Base-by-base conservation (phyloP, 2,797 vertebrate genomes). In the Perdix hodgsoniae region DNA sequence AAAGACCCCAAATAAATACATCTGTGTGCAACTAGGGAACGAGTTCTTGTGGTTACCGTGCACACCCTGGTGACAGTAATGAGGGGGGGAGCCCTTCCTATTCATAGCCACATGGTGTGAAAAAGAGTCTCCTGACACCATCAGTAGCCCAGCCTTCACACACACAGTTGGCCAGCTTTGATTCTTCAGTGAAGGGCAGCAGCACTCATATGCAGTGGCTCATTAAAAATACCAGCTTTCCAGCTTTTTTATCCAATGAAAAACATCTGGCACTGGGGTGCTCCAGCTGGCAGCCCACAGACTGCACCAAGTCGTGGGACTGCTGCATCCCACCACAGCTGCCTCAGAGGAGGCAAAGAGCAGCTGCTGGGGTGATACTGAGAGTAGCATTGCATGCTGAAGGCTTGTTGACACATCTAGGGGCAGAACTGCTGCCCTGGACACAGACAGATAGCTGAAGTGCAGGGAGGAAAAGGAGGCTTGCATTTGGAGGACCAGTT, bases 201-300 rank as follows among this genome's bases (percentile, higher is more conserved):
- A 52, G 60, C 56, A 64, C 45, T 81, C 88, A 35, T 49, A 86
- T 35, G 74, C 23, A 82, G 71, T 35, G 54, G 44, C 57, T 92
- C 90, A 85, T 80, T 93, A 85, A 63, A 74, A 84, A 91, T 71
- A 90, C 50, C 88, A 94, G 65, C 84, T 80, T 60, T 81, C 75
- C 79, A 66, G 79, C 33, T 93, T 91, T 93, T 93, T 65, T 94
- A 92, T 94, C 82, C 92, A 94, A 87, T 94, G 95, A 91, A 92
- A 95, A 96, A 87, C 84, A 91, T 94, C 86, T 93, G 87, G 91
- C 74, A 78, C 47, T 33, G 66, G 63, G 60, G 76, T 50, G 77
- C 78, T 94, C 91, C 91, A 93, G 93, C 95, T 93, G 93, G 94
- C 91, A 93, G 93, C 60, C 91, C 74, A 40, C 10, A 11, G 74